phyloP scores from a whole-genome alignment of 2,888 invertebrate genomes.

The Ferrisia virgata region DNA sequence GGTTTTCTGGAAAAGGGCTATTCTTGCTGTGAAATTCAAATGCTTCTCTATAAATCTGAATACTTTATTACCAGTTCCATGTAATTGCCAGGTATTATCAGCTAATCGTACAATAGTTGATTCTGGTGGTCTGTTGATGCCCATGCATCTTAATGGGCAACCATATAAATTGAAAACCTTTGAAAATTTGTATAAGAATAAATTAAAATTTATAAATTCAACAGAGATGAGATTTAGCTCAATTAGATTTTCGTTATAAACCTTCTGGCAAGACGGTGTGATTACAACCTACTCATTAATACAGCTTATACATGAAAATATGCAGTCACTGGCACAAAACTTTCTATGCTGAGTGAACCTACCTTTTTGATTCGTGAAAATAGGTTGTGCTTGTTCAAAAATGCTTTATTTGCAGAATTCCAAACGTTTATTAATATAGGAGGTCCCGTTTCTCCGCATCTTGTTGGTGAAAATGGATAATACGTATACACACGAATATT shows the following conservation, averaged over 20 bases:
- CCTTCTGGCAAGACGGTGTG: no score
- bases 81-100: constrained; percentile 43
- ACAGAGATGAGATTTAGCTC: no score
- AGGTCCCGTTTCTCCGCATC: constrained; percentile 47
- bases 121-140: constrained; percentile 48
- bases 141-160: constrained; percentile 48
- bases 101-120: constrained; percentile 42
- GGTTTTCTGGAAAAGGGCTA: constrained; percentile 20
- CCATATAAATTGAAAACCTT: constrained; percentile 46
- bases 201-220: constrained; percentile 36
- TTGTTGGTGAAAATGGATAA: constrained; percentile 47
- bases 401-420: constrained; percentile 38
- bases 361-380: constrained; percentile 46
- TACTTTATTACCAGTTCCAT: constrained; percentile 47
- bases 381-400: constrained; percentile 21
- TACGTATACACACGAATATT: constrained; percentile 48
- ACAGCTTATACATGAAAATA: no score
- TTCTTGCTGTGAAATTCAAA: constrained; percentile 47
- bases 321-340: no score
- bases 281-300: no score
- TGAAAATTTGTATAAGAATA: neutral
- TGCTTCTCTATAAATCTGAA: constrained; percentile 47
- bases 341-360: neutral
- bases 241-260: no score
- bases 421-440: constrained; percentile 48